Base-by-base conservation (phyloP, 2,797 vertebrate species). In the Labroides dimidiatus region DNA sequence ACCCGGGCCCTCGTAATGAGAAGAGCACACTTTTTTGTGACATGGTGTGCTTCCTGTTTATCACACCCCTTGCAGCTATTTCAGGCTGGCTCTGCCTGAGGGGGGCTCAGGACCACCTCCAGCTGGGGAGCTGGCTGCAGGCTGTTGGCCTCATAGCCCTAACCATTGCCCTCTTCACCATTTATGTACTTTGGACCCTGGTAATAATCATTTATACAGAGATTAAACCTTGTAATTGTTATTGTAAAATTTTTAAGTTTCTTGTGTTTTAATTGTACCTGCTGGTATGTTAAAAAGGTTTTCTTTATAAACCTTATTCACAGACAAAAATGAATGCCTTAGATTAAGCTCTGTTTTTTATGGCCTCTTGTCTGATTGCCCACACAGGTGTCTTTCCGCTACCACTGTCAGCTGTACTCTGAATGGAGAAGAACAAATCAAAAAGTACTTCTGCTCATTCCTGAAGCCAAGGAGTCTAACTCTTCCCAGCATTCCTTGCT, bases 401-500 rank as follows among this genome's bases (percentile, higher is more conserved):
- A 98, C 93, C 97, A 98, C 89, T 98, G 97, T 93, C 96, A 98
- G 94, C 91, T 99, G 44, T 99, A 98, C 91, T 96, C 96, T 0
- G 97, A 99, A 90, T 99, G 97, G 97, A 94, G 96, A 70, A 93
- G 95, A 93, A 98, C 96, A 75, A 97, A 98, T 87, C 97, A 99
- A 93, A 97, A 96, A 84, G 97, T 99, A 1, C 93, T 90, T 17
- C 77, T 99, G 90, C 95, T 98, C 94, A 86, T 97, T 74, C 95
- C 94, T 0, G 92, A 96, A 45, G 84, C 88, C 0, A 94, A 94
- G 63, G 94, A 92, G 82, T 87, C 94, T 0, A 92, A 92, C 83
- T 94, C 94, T 1, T 44, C 93, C 80, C 94, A 94, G 84, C 95
- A 96, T 93, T 95, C 96, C 85, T 89, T 96, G 56, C 94, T 97